Conservation (phyloP, 2,797 vertebrate species). For the Pagetopsis macropterus region DNA sequence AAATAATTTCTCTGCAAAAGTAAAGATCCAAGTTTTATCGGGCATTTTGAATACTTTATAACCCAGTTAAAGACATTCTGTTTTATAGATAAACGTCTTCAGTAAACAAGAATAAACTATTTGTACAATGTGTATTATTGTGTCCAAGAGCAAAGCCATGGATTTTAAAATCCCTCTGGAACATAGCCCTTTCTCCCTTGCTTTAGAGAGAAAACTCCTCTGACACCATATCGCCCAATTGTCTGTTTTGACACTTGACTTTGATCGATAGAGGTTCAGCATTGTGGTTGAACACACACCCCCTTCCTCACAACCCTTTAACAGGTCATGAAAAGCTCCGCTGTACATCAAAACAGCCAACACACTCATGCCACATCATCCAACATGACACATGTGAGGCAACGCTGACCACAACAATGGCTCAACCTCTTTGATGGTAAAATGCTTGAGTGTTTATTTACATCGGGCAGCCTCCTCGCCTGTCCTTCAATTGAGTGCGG, state of each 20-base stretch:
- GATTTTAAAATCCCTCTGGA: slow-evolving; percentile 16
- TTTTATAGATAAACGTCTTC: slow-evolving; percentile 20
- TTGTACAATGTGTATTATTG: background rate
- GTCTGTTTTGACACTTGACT: slow-evolving; percentile 81
- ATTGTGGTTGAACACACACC: slow-evolving; percentile 74
- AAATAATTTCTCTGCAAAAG: slow-evolving; percentile 28
- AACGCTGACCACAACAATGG: slow-evolving; percentile 83
- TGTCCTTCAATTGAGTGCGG: slow-evolving; percentile 65
- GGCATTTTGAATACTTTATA: slow-evolving; percentile 41
- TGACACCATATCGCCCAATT: slow-evolving; percentile 61
- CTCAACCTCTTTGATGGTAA: slow-evolving; percentile 73
- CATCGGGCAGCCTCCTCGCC: slow-evolving; percentile 59
- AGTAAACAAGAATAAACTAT: slow-evolving; percentile 18
- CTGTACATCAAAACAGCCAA: slow-evolving; percentile 80
- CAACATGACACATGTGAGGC: slow-evolving; percentile 79
- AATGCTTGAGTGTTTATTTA: slow-evolving; percentile 77
- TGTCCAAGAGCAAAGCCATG: slow-evolving; percentile 10
- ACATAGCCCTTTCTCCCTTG: slow-evolving; percentile 15
- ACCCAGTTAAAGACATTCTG: slow-evolving; percentile 14
- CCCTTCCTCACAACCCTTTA: slow-evolving; percentile 71
- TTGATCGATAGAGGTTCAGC: slow-evolving; percentile 80
- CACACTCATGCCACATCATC: slow-evolving; percentile 72
- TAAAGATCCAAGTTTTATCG: slow-evolving; percentile 39
- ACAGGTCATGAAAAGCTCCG: slow-evolving; percentile 78
- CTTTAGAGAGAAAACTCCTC: slow-evolving; percentile 57